Evolutionary conservation across 2,113 vertebrate genomes (phyloP).

Genomic region (Ailurus styani): DNA sequence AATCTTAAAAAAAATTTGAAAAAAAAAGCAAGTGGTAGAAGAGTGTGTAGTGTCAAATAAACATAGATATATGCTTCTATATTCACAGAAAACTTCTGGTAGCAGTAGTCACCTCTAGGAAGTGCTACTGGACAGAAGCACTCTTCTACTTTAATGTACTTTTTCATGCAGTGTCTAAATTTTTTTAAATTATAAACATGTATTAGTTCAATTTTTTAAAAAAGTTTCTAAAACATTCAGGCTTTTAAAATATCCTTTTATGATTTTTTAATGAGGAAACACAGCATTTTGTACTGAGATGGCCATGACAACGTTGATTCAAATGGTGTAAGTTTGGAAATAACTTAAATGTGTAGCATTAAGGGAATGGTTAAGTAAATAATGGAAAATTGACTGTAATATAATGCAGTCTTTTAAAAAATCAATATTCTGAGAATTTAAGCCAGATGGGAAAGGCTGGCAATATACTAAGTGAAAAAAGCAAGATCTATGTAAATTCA

Average conservation of each 20-base stretch:
- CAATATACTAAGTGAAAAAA: neutral
- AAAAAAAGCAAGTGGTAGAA: neutral
- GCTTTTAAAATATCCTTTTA: neutral
- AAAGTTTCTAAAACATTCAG: neutral
- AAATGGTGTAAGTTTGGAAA: neutral
- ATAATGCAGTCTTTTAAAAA: neutral
- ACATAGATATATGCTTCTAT: neutral
- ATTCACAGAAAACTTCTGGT: neutral
- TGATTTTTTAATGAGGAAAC: neutral
- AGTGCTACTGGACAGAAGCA: neutral
- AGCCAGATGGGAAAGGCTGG: conserved; percentile 20
- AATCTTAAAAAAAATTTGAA: no score
- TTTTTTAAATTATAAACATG: neutral
- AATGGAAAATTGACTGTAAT: neutral
- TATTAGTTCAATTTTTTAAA: neutral
- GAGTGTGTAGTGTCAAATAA: neutral
- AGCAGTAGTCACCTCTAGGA: neutral
- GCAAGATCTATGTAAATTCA: neutral
- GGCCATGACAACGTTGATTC: neutral
- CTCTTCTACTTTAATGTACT: neutral
- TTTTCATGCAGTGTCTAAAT: neutral
- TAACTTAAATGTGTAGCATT: neutral
- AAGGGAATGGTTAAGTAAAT: conserved; percentile 5
- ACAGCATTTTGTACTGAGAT: neutral
- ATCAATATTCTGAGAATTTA: neutral